These are phyloP conservation scores for Thecocarcelia acutangulata DNA, from an alignment of 2,888 invertebrate species.

Conservation along the genomic window DNA sequence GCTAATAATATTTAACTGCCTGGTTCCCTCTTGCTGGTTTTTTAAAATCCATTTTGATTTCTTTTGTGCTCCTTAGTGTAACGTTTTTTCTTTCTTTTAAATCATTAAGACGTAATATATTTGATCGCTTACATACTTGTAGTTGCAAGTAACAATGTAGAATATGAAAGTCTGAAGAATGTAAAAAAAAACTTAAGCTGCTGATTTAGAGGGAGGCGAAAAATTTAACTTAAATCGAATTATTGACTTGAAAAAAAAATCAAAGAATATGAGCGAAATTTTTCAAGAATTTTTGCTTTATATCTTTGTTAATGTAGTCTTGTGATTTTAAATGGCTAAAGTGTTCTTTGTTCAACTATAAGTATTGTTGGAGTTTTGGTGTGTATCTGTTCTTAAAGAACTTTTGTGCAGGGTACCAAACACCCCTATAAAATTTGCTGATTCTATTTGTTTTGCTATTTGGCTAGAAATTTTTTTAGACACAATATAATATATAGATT, in stretches of 20 bases:
- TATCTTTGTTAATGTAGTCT: constrained; percentile 3
- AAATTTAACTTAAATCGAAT: constrained; percentile 25
- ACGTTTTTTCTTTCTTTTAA: no score
- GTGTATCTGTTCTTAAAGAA: no score
- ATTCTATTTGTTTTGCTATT: no score
- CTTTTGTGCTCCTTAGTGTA: no score
- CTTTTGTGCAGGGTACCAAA: constrained; percentile 15
- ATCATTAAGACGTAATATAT: background rate
- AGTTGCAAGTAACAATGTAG: constrained; percentile 1
- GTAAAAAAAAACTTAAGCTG: background rate
- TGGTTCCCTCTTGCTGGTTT: background rate
- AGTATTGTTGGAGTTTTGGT: background rate
- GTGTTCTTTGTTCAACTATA: background rate
- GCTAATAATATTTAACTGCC: background rate
- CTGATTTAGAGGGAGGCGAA: constrained; percentile 18
- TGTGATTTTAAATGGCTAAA: background rate
- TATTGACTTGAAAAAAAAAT: constrained; percentile 52
- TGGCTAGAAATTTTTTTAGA: no score
- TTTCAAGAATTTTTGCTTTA: no score
- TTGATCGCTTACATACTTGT: background rate
- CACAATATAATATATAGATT: no score
- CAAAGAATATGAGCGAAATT: constrained; percentile 21
- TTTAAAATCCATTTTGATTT: background rate
- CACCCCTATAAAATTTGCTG: no score
- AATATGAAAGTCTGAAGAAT: background rate